Evolutionary conservation across 2,113 vertebrate genomes (phyloP), one percentile per base, ranked within the genome.

Genomic region (Semicossyphus pulcher): DNA sequence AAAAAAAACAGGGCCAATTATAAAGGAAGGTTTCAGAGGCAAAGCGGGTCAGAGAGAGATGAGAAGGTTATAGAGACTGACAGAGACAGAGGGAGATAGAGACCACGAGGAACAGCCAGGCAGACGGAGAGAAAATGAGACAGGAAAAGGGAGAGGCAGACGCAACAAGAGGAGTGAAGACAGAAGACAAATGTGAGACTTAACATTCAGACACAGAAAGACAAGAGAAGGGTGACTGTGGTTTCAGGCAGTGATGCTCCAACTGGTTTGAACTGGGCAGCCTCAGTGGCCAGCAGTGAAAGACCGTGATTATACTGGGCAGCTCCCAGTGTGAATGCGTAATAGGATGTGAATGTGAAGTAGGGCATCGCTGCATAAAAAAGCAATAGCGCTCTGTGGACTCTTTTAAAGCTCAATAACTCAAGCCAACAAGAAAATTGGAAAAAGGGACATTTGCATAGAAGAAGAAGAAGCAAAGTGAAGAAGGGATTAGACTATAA

Each of bases 1-100:
- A 76, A 83, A 87, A 62, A 81, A 85, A 87, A 84, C 65, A 59
- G 79, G 73, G 47, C 58, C 83, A 87, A 87, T 86, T 86, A 84
- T 68, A 72, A 72, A 28, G 20, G 16, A 78, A 71, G 31, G 45
- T 59, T 73, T 78, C n/a, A 32, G 9, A 72, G 59, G 63, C 29
- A 45, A 61, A 51, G 71, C 44, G 32, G 32, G 28, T 26, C 2
- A 45, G 9, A 12, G 49, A 63, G 37, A 56, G 62, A 74, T 21
- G 52, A 72, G 68, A 71, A 26, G 34, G 7, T 39, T 60, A 73
- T 53, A 44, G 59, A 63, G 31, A 28, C 37, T 65, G 78, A 81
- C 65, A 65, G 53, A 49, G 52, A 37, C 18, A 41, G 71, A 29
- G 23, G 1, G 15, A 47, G 12, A 52, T 12, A 12, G n/a, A 49